Base-by-base conservation (phyloP, 2,113 vertebrate species). In the Apodemus sylvaticus region DNA sequence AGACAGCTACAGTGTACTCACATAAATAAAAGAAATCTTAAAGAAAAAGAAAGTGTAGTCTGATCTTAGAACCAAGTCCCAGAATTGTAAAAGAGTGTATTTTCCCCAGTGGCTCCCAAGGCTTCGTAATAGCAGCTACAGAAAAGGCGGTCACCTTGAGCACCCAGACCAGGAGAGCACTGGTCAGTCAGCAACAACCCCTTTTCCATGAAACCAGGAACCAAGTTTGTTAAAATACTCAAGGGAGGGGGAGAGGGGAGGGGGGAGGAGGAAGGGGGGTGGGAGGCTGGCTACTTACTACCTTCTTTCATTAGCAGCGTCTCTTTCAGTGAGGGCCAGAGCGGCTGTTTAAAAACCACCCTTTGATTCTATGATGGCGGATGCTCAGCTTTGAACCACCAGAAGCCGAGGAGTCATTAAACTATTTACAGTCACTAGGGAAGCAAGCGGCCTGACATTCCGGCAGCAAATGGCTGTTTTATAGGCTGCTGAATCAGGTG, bases 361-460 rank as follows among this genome's bases (percentile, higher is more conserved):
- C 96, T 97, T 96, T 96, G 96, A 97, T 83, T 96, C 97, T 39
- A 19, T 26, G 95, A 94, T 55, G 0, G 45, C 5, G 29, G 81
- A 76, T 60, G 39, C 93, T 86, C 62, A 34, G 96, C 94, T 97
- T 95, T 96, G 97, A 94, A 58, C 66, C 77, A 78, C 17, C 34
- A 70, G 8, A 4, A 20, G 77, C 95, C 97, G 22, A 96, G 83
- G 88, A 26, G 88, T 95, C 12, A 10, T 93, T 94, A 97, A 58
- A 68, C 78, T 97, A 92, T 91, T 97, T 91, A 97, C 0, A 97
- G 96, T 39, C 90, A 94, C 96, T 89, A 60, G 53, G 96, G 93
- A 96, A 86, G 91, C 91, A 92, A 48, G 85, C 29, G 58, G 62
- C 86, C 66, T 39, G 17, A 88, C 78, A 79, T 73, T 94, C 96